Base-by-base conservation (phyloP, 2,113 vertebrate genomes). In the Illadopsis cleaveri region DNA sequence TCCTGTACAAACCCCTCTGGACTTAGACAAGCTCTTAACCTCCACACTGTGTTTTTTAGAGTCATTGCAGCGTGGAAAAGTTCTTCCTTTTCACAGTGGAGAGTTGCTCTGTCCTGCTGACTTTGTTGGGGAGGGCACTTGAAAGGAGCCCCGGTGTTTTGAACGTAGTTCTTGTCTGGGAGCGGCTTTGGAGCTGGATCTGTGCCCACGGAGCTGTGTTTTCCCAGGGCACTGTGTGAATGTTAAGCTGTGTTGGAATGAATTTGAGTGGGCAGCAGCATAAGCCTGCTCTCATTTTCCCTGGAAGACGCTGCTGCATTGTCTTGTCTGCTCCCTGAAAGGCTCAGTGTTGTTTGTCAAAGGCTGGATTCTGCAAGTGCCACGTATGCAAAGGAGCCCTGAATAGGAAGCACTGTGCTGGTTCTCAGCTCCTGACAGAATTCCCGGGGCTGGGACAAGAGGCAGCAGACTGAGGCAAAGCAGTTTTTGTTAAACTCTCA, bases 271-370 rank as follows among this genome's bases (percentile, higher is more conserved):
- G 93, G 95, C 93, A 96, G 82, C 78, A 60, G 78, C 84, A 38
- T 57, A 61, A 94, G 90, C 78, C 90, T 92, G 75, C 56, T 91
- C 93, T 88, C 84, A 69, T 90, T 97, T 83, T 91, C 83, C 82
- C 92, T 96, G 96, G 95, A 96, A 96, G 95, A 96, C 33, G 90
- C 87, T 66, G 94, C 94, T 91, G 84, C 78, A 90, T 95, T 97
- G 94, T 96, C 94, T 91, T 88, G 71, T 91, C 90, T 88, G 54
- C 54, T 13, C 77, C 82, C 92, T 96, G 87, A 96, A 96, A 95
- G 95, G 73, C 90, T 87, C 94, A 96, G 93, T 97, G 94, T 96
- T 96, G 58, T 66, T 76, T 69, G 58, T 87, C 93, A 96, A 94
- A 96, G 90, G 85, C 91, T 77, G 27, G 23, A 86, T 95, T 93